Percentiles rank a stretch among this genome's conserved stretches.
These are phyloP conservation scores for Coenonympha glycerion DNA, from an alignment of 2,888 invertebrate genomes.

Conservation along the genomic window DNA sequence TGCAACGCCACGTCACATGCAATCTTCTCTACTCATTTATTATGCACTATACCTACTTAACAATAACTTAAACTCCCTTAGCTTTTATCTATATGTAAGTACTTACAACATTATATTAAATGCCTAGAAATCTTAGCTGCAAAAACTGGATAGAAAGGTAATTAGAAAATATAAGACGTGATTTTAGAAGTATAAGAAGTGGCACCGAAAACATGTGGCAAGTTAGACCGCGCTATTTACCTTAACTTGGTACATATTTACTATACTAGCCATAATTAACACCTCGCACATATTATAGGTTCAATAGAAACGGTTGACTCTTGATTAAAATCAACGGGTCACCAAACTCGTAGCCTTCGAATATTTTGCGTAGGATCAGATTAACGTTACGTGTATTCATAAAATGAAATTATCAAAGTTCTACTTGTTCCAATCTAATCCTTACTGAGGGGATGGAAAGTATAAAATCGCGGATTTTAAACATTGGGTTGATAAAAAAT, in stretches of 20 bases:
- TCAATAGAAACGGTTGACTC: constrained; percentile 22
- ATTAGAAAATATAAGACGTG: too few relatives aligned
- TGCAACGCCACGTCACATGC: constrained; percentile 10
- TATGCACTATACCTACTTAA: neutral
- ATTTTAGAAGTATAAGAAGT: too few relatives aligned
- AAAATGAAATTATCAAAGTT: constrained; percentile 12
- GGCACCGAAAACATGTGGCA: too few relatives aligned
- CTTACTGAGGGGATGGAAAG: constrained; percentile 21
- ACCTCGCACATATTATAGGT: neutral
- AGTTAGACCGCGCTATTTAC: too few relatives aligned
- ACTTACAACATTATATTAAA: neutral
- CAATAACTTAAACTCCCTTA: neutral
- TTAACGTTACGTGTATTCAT: constrained; percentile 41
- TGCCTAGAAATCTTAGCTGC: neutral
- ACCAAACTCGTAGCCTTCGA: constrained; percentile 35
- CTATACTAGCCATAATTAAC: too few relatives aligned
- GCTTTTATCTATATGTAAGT: neutral
- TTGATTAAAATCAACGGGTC: constrained; percentile 41
- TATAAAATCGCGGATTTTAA: constrained; percentile 20
- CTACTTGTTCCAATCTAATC: constrained; percentile 21
- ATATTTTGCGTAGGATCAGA: constrained; percentile 42
- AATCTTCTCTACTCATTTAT: too few relatives aligned
- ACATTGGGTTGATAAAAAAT: constrained; percentile 40
- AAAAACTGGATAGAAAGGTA: neutral
- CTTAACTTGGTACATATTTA: too few relatives aligned